Evolutionary conservation across 2,113 vertebrate species (phyloP).

Genomic region (Neolamprologus caudopunctatus): DNA sequence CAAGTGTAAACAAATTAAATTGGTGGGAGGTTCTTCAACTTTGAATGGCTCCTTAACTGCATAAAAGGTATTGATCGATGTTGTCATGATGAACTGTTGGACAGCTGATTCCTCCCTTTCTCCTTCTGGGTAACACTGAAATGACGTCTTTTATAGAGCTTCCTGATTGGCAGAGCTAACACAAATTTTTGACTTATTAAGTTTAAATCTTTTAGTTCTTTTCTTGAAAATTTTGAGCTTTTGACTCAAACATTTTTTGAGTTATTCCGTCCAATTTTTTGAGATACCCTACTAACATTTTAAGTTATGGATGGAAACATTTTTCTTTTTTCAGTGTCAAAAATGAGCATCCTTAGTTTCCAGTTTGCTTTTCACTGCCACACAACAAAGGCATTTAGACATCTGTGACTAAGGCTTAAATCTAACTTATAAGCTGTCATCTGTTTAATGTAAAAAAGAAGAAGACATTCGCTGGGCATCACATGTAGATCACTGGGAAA

Average conservation of each 20-base stretch:
- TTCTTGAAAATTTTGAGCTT: neutral
- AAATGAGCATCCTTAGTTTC: neutral
- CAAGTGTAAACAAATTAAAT: neutral
- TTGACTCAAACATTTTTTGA: neutral
- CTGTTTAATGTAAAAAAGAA: neutral
- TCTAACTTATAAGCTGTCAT: neutral
- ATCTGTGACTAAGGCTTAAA: neutral
- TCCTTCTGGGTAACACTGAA: neutral
- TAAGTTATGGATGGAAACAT: neutral
- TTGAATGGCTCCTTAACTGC: neutral
- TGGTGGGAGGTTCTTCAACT: neutral
- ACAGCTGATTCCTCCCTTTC: neutral
- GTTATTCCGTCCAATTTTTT: neutral
- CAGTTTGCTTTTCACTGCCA: neutral
- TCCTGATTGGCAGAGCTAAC: neutral
- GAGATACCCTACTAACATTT: neutral
- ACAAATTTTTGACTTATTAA: neutral
- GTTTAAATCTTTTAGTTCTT: neutral
- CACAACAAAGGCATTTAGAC: neutral
- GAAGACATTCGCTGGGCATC: neutral
- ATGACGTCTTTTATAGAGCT: neutral
- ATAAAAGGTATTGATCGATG: neutral
- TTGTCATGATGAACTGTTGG: neutral
- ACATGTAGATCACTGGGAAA: neutral
- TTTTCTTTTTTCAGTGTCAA: neutral